Evolutionary conservation across 1,140 invertebrate genomes (phyloP).

Genomic region (Tetranychus urticae): DNA sequence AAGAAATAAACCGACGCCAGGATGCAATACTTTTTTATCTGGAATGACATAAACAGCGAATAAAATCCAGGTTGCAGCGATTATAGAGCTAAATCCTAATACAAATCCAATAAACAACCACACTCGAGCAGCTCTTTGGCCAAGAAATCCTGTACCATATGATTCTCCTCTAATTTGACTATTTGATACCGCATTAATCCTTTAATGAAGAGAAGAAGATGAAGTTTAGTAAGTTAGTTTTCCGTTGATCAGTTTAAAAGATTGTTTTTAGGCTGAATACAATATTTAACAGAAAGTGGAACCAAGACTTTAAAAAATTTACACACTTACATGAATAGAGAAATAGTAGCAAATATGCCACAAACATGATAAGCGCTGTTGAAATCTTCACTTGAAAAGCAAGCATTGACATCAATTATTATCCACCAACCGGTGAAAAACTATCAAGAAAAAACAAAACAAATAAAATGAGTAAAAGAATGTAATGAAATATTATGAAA

Average conservation of each 20-base stretch:
- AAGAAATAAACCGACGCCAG: conserved; percentile 71
- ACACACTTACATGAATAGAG: conserved; percentile 59
- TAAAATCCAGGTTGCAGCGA: conserved; percentile 84
- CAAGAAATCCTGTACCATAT: conserved; percentile 63
- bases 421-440: conserved; percentile 96
- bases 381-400: conserved; percentile 37
- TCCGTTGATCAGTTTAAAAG: not conserved
- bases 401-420: conserved; percentile 72
- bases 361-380: conserved; percentile 64
- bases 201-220: conserved; percentile 17
- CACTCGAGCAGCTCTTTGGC: conserved; percentile 56
- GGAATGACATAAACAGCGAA: conserved; percentile 37
- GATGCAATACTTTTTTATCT: conserved; percentile 17
- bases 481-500: not conserved
- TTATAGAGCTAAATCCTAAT: conserved; percentile 78
- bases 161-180: conserved; percentile 65
- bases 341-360: conserved; percentile 75
- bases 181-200: conserved; percentile 89
- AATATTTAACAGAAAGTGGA: not conserved
- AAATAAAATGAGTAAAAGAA: not conserved
- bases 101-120: conserved; percentile 93
- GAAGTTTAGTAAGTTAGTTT: not conserved
- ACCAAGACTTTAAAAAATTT: not conserved
- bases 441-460: conserved; percentile 24
- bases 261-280: not conserved